phyloP scores from a whole-genome alignment of 2,113 vertebrate genomes.

The Sturnus vulgaris region DNA sequence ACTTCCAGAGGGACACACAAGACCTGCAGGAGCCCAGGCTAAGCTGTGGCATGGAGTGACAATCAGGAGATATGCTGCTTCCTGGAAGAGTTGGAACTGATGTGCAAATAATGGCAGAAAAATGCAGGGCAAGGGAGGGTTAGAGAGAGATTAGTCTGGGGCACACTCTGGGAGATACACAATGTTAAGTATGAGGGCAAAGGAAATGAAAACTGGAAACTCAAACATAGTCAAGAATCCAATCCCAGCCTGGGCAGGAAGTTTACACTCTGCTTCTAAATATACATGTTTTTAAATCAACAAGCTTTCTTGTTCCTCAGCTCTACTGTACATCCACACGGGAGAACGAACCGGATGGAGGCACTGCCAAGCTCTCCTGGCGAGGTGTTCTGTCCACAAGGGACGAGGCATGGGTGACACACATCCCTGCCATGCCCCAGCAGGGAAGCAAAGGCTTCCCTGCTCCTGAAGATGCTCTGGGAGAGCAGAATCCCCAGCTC shows the following conservation, averaged over 20 bases:
- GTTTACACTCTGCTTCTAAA: slow-evolving; percentile 79
- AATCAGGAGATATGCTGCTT: neutral
- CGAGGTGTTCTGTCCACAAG: neutral
- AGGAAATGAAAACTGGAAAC: slow-evolving; percentile 72
- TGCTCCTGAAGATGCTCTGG: neutral
- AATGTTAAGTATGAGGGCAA: slow-evolving; percentile 68
- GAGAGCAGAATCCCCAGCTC: neutral
- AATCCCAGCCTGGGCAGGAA: slow-evolving; percentile 74
- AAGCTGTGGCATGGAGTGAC: neutral
- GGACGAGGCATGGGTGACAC: neutral
- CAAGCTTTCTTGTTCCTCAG: slow-evolving; percentile 70
- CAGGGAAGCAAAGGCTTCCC: neutral
- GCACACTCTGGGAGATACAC: slow-evolving; percentile 63
- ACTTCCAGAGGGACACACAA: neutral
- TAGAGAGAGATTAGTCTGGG: slow-evolving; percentile 61
- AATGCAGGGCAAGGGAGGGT: slow-evolving; percentile 40
- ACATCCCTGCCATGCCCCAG: neutral
- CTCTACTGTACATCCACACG: neutral
- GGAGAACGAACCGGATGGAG: neutral
- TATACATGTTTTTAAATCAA: slow-evolving; percentile 78
- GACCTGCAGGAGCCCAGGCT: neutral
- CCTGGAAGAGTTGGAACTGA: slow-evolving; percentile 24
- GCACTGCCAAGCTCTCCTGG: slow-evolving; percentile 43
- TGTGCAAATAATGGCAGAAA: slow-evolving; percentile 65
- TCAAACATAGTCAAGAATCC: slow-evolving; percentile 73